Evolutionary conservation across 1,140 invertebrate genomes (phyloP).

Genomic region (Spodoptera litura): DNA sequence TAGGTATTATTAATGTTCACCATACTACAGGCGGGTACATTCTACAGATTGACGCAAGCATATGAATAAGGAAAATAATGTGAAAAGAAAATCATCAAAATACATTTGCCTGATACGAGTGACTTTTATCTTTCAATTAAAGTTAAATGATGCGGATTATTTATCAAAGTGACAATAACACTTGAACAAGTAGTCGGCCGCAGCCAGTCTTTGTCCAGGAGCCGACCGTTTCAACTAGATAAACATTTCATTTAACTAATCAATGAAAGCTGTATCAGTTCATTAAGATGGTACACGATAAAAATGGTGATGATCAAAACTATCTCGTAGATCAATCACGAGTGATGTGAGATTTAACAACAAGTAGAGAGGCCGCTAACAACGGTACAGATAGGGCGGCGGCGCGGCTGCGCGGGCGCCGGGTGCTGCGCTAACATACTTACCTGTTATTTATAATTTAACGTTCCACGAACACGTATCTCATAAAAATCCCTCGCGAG

Average conservation of each 20-base stretch:
- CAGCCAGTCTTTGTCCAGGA: not conserved
- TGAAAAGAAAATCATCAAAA: not conserved
- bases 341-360: not conserved
- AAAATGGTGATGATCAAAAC: not conserved
- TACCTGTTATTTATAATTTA: conserved; percentile 73
- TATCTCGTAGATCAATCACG: not conserved
- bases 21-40: too few relatives aligned
- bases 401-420: conserved; percentile 17
- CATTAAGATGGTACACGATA: conserved; percentile 14
- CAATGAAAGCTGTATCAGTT: not conserved
- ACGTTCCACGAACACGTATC: conserved; percentile 66
- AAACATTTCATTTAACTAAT: not conserved
- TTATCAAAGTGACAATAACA: not conserved
- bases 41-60: too few relatives aligned
- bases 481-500: conserved; percentile 71
- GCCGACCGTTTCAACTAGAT: too few relatives aligned
- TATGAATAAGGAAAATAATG: too few relatives aligned
- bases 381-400: conserved; percentile 54
- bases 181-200: not conserved
- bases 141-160: not conserved
- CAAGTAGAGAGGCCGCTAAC: not conserved
- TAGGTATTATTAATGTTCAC: too few relatives aligned
- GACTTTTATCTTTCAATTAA: too few relatives aligned
- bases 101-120: not conserved
- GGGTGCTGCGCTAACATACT: conserved; percentile 48